These are phyloP conservation scores for Paralichthys olivaceus DNA, from an alignment of 2,113 vertebrate species.

Conservation along the genomic window DNA sequence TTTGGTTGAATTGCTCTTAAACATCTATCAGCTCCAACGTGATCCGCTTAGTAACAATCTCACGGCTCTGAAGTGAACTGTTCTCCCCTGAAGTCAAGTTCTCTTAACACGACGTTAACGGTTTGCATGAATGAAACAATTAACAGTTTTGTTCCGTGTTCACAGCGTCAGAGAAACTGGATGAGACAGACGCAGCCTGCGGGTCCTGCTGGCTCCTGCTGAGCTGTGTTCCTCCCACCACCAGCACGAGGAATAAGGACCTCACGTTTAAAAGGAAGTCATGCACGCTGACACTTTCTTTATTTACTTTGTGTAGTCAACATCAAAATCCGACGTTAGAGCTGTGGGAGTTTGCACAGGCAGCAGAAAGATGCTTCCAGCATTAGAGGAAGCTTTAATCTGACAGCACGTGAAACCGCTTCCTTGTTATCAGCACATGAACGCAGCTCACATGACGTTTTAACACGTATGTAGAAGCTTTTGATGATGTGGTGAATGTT, in stretches of 20 bases:
- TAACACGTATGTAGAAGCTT: background rate
- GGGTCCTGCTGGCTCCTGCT: background rate
- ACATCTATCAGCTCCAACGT: too few species aligned
- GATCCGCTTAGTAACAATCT: too few species aligned
- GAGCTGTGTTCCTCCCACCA: background rate
- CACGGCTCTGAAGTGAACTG: too few species aligned
- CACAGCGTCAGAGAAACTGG: background rate
- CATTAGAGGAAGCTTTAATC: background rate
- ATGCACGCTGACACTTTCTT: background rate
- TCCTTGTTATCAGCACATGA: background rate
- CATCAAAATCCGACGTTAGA: background rate
- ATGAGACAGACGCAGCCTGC: background rate
- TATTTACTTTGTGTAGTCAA: background rate
- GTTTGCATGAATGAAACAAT: background rate
- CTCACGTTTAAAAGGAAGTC: background rate
- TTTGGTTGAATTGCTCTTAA: too few species aligned
- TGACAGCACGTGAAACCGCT: background rate
- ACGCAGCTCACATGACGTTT: background rate
- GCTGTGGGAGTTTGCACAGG: background rate
- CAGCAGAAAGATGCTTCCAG: background rate
- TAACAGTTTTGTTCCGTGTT: background rate
- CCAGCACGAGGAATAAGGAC: too few species aligned
- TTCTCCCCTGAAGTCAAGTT: background rate
- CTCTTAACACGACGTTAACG: background rate
- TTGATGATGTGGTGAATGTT: background rate